Base-by-base conservation (phyloP, 2,888 invertebrate species). In the Yponomeuta evonymella region DNA sequence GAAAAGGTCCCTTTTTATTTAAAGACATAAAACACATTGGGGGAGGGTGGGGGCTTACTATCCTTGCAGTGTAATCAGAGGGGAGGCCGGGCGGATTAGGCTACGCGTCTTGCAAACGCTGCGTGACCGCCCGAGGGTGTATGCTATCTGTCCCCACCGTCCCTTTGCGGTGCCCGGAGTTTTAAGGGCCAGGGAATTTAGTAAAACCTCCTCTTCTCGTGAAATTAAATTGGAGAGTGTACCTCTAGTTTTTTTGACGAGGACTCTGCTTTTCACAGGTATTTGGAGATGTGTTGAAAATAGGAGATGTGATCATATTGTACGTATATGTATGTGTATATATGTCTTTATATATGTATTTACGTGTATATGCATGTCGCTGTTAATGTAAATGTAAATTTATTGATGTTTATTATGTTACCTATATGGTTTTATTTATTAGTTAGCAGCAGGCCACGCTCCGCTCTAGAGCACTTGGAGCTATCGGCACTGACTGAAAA, bases 71-170 rank as follows among this genome's bases (percentile, higher is more conserved):
- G 89, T 90, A 90, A 89, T 88, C 85, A 89, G 85, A 82, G 81
- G 76, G 76, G 74, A 79, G 78, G 70, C 12, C 30, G 70, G 51
- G 72, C 77, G 80, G 85, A 86, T 86, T 58, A 58, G 15, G 15
- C 15, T 58, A 58, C 89, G 88, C 90, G 88, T 90, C 91, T 91
- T 91, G 90, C 87, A 88, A 88, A 89, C 88, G 75, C 81, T 89
- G 85, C 90, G 90, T 90, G 90, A 89, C 87, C 77, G 81, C 77
- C 87, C 87, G 87, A 85, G 86, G 86, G 86, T 86, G 82, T 75
- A 72, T 82, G 88, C 89, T 90, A 90, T 91, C 89, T 90, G 90
- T 88, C 89, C 88, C 86, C 82, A 78, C 79, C 76, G 73, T 81
- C 83, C 88, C 87, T 83, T 73, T 74, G 75, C 66, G 78, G 70